Percentiles rank a stretch among this genome's conserved stretches.
Evolutionary conservation across 2,797 vertebrate genomes (phyloP).

Genomic region (Lepus townsendii): DNA sequence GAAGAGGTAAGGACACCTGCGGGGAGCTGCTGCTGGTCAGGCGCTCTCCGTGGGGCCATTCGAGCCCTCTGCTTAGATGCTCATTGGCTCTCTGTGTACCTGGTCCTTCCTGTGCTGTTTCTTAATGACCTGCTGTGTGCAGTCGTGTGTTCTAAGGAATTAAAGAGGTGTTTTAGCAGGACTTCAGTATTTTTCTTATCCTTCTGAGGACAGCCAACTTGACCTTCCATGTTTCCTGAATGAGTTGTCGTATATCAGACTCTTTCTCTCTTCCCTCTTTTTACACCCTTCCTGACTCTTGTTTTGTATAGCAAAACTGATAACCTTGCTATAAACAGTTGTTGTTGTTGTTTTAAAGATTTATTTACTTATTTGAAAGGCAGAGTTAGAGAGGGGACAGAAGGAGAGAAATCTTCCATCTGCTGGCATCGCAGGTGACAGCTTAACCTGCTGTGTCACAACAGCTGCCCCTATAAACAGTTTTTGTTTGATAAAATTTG

Average conservation of each 20-base stretch:
- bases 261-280: neutral
- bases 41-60: neutral
- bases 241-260: neutral
- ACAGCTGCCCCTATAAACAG: neutral
- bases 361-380: no score
- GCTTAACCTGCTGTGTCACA: no score
- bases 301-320: slow-evolving; percentile 43
- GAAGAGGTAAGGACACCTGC: slow-evolving; percentile 92
- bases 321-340: slow-evolving; percentile 15
- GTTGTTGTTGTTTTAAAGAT: no score
- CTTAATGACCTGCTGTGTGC: slow-evolving; percentile 34
- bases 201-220: neutral
- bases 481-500: slow-evolving; percentile 47
- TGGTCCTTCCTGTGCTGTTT: slow-evolving; percentile 13
- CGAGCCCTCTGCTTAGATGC: neutral
- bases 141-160: neutral
- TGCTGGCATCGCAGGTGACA: no score
- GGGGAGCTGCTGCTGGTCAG: neutral
- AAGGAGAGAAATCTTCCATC: no score
- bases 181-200: slow-evolving; percentile 57
- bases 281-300: neutral
- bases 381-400: no score
- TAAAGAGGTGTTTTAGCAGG: slow-evolving; percentile 37
- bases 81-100: neutral
- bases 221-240: neutral